These are phyloP conservation scores for Hephaestus fuliginosus DNA, from an alignment of 2,797 vertebrate species.

Conservation along the genomic window DNA sequence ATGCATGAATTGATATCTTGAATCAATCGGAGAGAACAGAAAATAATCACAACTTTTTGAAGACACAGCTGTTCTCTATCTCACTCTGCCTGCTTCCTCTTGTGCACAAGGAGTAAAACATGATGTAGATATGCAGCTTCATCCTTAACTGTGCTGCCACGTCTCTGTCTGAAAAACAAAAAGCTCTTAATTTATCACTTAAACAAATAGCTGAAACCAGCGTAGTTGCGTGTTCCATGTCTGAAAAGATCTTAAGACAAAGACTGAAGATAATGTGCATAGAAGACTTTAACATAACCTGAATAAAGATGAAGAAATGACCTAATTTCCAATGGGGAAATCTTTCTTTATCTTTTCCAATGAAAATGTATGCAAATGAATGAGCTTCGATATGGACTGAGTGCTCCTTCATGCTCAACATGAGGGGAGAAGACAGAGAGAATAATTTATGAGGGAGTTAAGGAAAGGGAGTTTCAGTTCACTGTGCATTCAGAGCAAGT, in stretches of 20 bases:
- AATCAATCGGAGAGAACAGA: too few species aligned
- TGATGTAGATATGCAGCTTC: not conserved
- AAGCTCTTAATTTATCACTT: not conserved
- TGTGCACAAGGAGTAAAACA: not conserved
- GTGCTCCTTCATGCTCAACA: not conserved
- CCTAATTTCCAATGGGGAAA: not conserved
- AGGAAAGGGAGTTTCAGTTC: too few species aligned
- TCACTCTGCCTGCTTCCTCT: too few species aligned
- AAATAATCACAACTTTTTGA: too few species aligned
- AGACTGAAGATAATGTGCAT: not conserved
- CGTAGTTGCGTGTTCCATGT: not conserved
- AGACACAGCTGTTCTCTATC: too few species aligned
- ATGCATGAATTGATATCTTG: too few species aligned
- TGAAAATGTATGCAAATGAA: not conserved
- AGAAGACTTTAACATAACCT: not conserved
- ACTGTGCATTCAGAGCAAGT: not conserved
- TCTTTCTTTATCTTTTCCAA: not conserved
- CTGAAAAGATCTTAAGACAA: not conserved
- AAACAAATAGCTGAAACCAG: not conserved
- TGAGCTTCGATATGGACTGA: not conserved
- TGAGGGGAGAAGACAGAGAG: not conserved
- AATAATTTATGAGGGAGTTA: too few species aligned
- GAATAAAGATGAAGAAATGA: not conserved
- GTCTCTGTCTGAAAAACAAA: not conserved
- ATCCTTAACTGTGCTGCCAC: not conserved